Conservation (phyloP, 1,140 invertebrate species). For the Brachionus manjavacas region DNA sequence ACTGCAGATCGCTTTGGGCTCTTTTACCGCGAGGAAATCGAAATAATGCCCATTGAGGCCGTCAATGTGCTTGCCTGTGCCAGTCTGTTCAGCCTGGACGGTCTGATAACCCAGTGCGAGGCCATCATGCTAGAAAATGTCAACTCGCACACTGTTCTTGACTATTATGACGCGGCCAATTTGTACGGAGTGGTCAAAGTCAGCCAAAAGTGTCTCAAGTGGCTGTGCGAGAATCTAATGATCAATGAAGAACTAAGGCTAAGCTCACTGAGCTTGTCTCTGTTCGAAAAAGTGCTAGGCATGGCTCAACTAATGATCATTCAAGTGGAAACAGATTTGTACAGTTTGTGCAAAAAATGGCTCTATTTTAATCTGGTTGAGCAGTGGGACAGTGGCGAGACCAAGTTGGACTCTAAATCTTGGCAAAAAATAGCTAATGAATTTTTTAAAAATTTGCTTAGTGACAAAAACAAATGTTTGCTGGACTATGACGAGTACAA, state of each 20-base stretch:
- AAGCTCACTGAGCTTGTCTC: constrained; percentile 46
- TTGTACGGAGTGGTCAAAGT: constrained; percentile 67
- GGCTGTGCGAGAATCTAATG: constrained; percentile 69
- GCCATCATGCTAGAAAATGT: constrained; percentile 73
- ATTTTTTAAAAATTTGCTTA: constrained; percentile 24
- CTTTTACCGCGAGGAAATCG: constrained; percentile 72
- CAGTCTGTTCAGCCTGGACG: constrained; percentile 70
- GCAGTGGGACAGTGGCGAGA: neutral
- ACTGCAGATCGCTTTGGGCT: constrained; percentile 69
- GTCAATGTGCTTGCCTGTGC: constrained; percentile 70
- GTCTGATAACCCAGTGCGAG: constrained; percentile 69
- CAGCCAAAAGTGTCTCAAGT: constrained; percentile 64
- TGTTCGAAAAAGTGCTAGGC: constrained; percentile 64
- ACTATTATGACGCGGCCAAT: constrained; percentile 67
- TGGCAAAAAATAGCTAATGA: constrained; percentile 35
- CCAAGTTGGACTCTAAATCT: neutral
- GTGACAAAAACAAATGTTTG: neutral
- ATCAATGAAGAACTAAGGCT: constrained; percentile 58
- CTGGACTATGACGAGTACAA: neutral
- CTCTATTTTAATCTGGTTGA: constrained; percentile 60
- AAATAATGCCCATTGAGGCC: constrained; percentile 67
- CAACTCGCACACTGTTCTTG: constrained; percentile 64
- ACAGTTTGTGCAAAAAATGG: constrained; percentile 69
- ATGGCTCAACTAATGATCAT: constrained; percentile 69
- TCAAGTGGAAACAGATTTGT: constrained; percentile 75